Percentiles rank a stretch among this genome's conserved stretches.
These are phyloP conservation scores for Heliconius hermathena DNA, from an alignment of 1,140 invertebrate genomes.

Conservation along the genomic window DNA sequence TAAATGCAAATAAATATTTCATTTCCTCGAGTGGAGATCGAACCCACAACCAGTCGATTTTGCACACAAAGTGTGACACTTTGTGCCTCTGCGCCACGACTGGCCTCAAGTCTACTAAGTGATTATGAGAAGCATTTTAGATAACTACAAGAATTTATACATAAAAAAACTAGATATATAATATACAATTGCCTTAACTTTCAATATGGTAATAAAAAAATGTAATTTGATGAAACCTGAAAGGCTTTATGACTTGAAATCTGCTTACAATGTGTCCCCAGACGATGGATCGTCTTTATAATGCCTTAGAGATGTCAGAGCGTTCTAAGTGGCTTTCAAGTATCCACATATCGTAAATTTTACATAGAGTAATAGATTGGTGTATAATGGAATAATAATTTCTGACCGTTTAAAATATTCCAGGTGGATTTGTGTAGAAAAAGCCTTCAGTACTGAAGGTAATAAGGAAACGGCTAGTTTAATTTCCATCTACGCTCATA, in stretches of 20 bases:
- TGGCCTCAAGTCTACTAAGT: no score
- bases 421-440: neutral
- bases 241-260: constrained; percentile 27
- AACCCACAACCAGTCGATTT: no score
- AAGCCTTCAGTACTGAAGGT: neutral
- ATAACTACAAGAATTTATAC: no score
- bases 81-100: no score
- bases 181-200: neutral
- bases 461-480: no score
- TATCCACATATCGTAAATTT: constrained; percentile 16
- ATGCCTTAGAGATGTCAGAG: constrained; percentile 22
- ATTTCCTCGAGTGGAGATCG: no score
- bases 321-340: constrained; percentile 26
- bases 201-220: constrained; percentile 1
- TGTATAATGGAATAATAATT: constrained; percentile 7
- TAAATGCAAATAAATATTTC: no score
- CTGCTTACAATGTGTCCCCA: constrained; percentile 27
- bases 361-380: neutral
- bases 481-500: no score
- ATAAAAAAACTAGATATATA: neutral
- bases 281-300: constrained; percentile 27
- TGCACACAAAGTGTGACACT: no score
- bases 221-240: constrained; percentile 1
- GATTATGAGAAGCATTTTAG: no score
- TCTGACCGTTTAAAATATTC: neutral